These are phyloP conservation scores for Aplochiton taeniatus DNA, from an alignment of 2,797 vertebrate genomes.

Conservation along the genomic window DNA sequence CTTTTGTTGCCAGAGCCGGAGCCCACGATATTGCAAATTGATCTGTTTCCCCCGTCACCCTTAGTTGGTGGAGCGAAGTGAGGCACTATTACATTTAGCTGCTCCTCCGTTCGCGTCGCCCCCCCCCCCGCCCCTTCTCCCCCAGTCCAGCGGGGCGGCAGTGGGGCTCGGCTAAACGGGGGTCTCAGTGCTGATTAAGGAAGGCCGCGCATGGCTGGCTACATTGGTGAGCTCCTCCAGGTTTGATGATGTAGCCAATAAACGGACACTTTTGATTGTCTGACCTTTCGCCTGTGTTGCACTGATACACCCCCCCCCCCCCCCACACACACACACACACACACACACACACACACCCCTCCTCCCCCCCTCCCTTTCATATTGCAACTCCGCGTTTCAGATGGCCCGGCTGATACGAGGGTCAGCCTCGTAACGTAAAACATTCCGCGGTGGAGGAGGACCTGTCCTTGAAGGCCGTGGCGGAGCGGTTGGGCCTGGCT, in stretches of 20 bases:
- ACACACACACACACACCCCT: no score
- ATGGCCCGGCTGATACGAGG: constrained; percentile 55
- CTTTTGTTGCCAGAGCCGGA: constrained; percentile 85
- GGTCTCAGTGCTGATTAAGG: constrained; percentile 84
- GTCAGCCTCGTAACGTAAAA: constrained; percentile 56
- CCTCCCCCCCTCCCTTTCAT: constrained; percentile 30
- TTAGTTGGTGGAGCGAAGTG: constrained; percentile 82
- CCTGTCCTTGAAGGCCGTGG: no score
- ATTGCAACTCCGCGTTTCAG: constrained; percentile 12
- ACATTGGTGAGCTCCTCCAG: constrained; percentile 83
- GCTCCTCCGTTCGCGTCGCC: constrained; percentile 65
- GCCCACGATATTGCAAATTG: constrained; percentile 97
- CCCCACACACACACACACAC: no score
- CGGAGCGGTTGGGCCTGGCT: not conserved
- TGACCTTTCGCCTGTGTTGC: constrained; percentile 78
- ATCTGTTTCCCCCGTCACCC: constrained; percentile 80
- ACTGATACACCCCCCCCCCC: constrained; percentile 44
- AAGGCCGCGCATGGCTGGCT: constrained; percentile 76
- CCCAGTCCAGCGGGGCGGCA: constrained; percentile 47
- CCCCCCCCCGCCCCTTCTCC: constrained; percentile 53
- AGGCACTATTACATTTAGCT: constrained; percentile 81
- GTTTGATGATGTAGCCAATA: constrained; percentile 90
- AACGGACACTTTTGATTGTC: constrained; percentile 89
- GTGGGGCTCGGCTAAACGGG: constrained; percentile 81
- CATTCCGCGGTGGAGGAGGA: no score